A percentile compares a stretch with the other conserved stretches of the same genome.
Conservation (phyloP, 2,113 vertebrate species). For the Tetraodon nigroviridis region DNA sequence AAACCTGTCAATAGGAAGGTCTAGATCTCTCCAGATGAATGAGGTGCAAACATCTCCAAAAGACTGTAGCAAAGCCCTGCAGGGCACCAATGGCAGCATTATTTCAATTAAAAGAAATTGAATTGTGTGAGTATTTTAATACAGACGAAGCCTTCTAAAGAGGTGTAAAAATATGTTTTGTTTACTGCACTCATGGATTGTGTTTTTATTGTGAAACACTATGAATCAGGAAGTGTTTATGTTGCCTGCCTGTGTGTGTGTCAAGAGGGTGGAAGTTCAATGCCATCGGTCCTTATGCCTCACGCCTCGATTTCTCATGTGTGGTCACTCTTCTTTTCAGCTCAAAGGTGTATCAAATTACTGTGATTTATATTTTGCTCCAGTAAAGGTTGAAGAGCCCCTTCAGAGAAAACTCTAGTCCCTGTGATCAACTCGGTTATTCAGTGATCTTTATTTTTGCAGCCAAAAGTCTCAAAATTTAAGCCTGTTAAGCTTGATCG, state of each 20-base stretch:
- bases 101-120: background rate
- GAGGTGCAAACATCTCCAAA: slow-evolving; percentile 2
- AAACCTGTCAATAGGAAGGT: slow-evolving; percentile 6
- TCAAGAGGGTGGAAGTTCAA: slow-evolving; percentile 8
- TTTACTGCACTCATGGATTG: slow-evolving; percentile 29
- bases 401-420: slow-evolving; percentile 38
- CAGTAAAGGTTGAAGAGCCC: slow-evolving; percentile 42
- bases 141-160: slow-evolving; percentile 1
- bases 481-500: slow-evolving; percentile 50
- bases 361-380: slow-evolving; percentile 39
- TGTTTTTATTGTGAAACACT: slow-evolving; percentile 42
- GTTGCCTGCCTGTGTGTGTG: background rate
- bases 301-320: slow-evolving; percentile 24
- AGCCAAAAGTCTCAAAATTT: slow-evolving; percentile 46
- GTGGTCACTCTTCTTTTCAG: slow-evolving; percentile 11
- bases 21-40: background rate
- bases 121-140: background rate
- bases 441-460: slow-evolving; percentile 34
- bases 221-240: slow-evolving; percentile 31
- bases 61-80: background rate
- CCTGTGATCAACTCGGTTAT: slow-evolving; percentile 23
- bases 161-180: slow-evolving; percentile 14
- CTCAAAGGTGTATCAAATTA: slow-evolving; percentile 39
- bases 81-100: slow-evolving; percentile 1
- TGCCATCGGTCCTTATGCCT: slow-evolving; percentile 29